Conservation (phyloP, 2,888 invertebrate species). For the Gnatocerus cornutus region DNA sequence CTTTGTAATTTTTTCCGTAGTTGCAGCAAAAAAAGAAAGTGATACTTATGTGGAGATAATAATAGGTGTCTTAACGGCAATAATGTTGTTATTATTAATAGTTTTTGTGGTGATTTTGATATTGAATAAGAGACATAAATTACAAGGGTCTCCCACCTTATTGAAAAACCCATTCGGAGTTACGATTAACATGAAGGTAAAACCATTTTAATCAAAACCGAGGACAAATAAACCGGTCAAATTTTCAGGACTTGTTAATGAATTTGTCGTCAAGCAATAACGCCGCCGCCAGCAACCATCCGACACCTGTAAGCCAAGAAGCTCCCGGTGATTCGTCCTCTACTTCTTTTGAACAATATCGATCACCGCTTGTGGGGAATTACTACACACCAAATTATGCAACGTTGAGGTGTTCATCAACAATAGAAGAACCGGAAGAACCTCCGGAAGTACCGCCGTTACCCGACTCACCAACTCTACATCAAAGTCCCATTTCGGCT, state of each 20-base stretch:
- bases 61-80: conserved; percentile 79
- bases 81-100: conserved; percentile 77
- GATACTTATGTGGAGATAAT: conserved; percentile 77
- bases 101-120: conserved; percentile 78
- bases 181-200: conserved; percentile 80
- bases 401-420: conserved; percentile 66
- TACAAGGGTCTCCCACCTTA: conserved; percentile 77
- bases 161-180: conserved; percentile 78
- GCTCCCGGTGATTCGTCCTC: conserved; percentile 67
- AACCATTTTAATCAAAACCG: conserved; percentile 17
- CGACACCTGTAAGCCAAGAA: conserved; percentile 69
- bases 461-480: conserved; percentile 65
- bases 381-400: conserved; percentile 74
- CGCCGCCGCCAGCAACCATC: conserved; percentile 66
- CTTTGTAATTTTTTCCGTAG: conserved; percentile 63
- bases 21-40: conserved; percentile 75
- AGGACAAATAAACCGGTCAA: conserved; percentile 5
- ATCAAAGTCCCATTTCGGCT: conserved; percentile 63
- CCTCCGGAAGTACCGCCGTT: conserved; percentile 68
- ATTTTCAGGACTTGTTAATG: conserved; percentile 73
- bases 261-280: conserved; percentile 74
- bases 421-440: conserved; percentile 61
- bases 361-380: conserved; percentile 73
- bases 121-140: conserved; percentile 75
- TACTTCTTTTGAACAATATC: conserved; percentile 72